Base-by-base conservation (phyloP, 2,888 invertebrate species). In the Apodemia hepburni region DNA sequence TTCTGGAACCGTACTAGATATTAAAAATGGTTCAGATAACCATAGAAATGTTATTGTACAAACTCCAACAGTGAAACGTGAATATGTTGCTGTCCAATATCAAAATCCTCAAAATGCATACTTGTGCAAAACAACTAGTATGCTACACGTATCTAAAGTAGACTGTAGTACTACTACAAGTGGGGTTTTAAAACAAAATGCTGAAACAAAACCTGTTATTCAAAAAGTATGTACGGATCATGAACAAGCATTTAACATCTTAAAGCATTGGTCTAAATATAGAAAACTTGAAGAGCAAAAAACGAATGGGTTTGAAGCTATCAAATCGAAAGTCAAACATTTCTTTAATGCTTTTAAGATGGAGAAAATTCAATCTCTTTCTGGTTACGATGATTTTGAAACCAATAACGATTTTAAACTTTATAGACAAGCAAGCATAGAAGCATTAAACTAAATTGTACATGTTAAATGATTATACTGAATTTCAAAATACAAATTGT, bases 341-440 rank as follows among this genome's bases (percentile, higher is more conserved):
- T 63, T 78, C 17, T 47, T 80, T 0, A 73, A 75, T 15, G 68
- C 66, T 29, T 71, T 86, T 2, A 76, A 75, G 62, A 65, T 82
- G 15, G 75, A 82, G 64, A 85, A 83, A 74, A 85, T 87, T 68
- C 72, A 81, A 70, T 76, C 65, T 65, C 61, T 81, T 61, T 77
- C 81, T 12, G 66, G 70, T 12, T 77, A 77, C 64, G 63, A 63
- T 29, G 62, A 51, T 51, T 11, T 51, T 49, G 47, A 49, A 49
- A 49, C 9, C 11, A 3, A 15, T 17, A 4, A 51, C 3, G 0
- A 22, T 4, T 51, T 51, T 18, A 51, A 51, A 18, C 22, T 51
- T 9, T 51, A 51, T 11, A 22, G 51, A 9, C 51, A 17, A 22
- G 18, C 22, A 18, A 51, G 51, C 12, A 5, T 18, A 4, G 51